These are phyloP conservation scores for Phylloscopus whistleri DNA, from an alignment of 2,113 vertebrate species.

Conservation along the genomic window DNA sequence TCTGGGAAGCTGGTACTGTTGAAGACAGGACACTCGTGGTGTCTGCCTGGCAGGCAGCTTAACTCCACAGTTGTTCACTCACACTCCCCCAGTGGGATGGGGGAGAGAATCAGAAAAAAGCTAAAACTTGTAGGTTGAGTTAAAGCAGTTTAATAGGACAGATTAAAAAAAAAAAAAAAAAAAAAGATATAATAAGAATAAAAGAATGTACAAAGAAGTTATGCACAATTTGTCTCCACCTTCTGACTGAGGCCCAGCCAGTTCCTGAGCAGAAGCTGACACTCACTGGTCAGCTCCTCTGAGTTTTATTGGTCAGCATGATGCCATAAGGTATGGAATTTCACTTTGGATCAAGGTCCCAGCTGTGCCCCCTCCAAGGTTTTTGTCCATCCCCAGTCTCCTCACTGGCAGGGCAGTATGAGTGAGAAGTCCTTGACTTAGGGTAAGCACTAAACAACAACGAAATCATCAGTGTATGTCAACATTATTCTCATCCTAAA, in stretches of 20 bases:
- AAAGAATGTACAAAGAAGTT: not conserved
- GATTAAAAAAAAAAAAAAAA: not conserved
- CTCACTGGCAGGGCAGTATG: not conserved
- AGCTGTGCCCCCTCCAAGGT: not conserved
- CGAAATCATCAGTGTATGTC: not conserved
- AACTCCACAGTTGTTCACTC: not conserved
- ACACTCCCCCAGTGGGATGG: rapidly evolving
- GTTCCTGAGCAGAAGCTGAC: not conserved
- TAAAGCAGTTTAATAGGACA: not conserved
- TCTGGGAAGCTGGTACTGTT: not conserved
- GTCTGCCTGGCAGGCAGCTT: not conserved
- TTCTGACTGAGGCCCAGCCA: not conserved
- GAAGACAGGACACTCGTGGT: not conserved
- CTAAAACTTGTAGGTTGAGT: not conserved
- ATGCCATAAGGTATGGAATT: not conserved
- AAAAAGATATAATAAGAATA: not conserved
- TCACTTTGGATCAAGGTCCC: not conserved
- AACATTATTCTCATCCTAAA: not conserved
- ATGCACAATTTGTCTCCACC: not conserved
- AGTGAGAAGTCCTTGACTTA: not conserved
- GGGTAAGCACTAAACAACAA: not conserved
- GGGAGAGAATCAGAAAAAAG: not conserved
- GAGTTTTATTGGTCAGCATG: not conserved
- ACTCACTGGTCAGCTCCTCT: not conserved
- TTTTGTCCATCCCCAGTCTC: not conserved